Evolutionary conservation across 2,797 vertebrate genomes (phyloP).

Genomic region (Brachymystax lenok): DNA sequence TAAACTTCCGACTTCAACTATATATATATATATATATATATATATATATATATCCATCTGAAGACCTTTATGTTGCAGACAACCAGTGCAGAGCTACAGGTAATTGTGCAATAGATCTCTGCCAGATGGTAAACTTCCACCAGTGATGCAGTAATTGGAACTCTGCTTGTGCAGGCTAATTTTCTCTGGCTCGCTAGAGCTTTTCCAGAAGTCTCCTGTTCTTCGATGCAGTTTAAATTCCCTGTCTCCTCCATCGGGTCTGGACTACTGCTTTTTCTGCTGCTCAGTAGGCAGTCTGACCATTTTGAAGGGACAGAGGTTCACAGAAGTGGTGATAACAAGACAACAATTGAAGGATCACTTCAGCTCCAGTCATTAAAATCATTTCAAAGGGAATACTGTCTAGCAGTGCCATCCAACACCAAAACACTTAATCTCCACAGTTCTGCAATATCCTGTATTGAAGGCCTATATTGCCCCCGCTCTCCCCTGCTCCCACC

Average conservation of each 20-base stretch:
- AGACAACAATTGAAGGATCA: constrained; percentile 24
- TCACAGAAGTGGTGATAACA: constrained; percentile 29
- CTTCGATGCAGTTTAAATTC: constrained; percentile 52
- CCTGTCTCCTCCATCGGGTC: constrained; percentile 28
- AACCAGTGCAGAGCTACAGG: constrained; percentile 50
- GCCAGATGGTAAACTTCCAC: constrained; percentile 64
- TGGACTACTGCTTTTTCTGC: not conserved
- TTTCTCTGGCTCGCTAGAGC: constrained; percentile 46
- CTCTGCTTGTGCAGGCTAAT: constrained; percentile 53
- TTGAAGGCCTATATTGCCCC: constrained; percentile 14
- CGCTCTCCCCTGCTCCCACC: constrained; percentile 4
- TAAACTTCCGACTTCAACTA: too few relatives aligned
- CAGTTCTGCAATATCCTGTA: not conserved
- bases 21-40: too few relatives aligned
- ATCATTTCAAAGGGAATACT: constrained; percentile 36
- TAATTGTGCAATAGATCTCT: constrained; percentile 72
- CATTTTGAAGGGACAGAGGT: constrained; percentile 30
- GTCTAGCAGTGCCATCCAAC: constrained; percentile 24
- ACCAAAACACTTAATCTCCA: constrained; percentile 40
- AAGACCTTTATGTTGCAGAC: constrained; percentile 55
- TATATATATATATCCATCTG: constrained; percentile 40
- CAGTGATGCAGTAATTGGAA: constrained; percentile 50
- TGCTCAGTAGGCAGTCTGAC: constrained; percentile 15
- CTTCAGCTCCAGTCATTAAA: constrained; percentile 38
- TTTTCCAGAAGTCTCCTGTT: constrained; percentile 20